Conservation (phyloP, 2,888 invertebrate genomes). For the Diadegma fenestrale region DNA sequence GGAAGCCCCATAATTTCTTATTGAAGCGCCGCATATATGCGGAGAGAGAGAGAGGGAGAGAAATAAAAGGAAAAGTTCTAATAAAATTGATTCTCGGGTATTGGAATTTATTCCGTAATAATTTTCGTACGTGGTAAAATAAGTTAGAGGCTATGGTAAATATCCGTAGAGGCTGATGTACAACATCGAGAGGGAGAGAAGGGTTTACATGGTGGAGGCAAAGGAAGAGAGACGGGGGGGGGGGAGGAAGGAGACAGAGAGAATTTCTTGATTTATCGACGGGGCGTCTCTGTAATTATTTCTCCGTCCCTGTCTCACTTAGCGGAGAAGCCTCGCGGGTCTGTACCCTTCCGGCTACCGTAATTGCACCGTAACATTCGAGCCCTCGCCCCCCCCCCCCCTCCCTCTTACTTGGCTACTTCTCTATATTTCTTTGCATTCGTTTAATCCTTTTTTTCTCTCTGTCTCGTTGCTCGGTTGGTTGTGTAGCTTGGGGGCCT, state of each 20-base stretch:
- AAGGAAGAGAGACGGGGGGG: conserved; percentile 32
- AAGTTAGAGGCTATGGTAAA: conserved; percentile 24
- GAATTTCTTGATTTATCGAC: conserved; percentile 83
- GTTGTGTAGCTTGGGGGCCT: conserved; percentile 73
- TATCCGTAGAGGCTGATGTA: conserved; percentile 1
- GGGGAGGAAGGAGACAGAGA: conserved; percentile 71
- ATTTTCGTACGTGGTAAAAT: conserved; percentile 17
- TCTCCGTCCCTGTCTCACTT: conserved; percentile 78
- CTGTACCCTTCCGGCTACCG: conserved; percentile 81
- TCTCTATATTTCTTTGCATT: conserved; percentile 15
- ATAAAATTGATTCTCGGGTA: conserved; percentile 1
- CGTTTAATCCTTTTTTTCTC: neutral
- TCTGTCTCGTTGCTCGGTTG: conserved; percentile 45
- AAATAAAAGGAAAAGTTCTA: neutral
- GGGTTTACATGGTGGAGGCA: neutral
- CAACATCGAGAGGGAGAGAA: neutral
- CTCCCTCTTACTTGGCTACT: neutral
- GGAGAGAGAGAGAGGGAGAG: neutral
- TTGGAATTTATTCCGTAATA: conserved; percentile 11
- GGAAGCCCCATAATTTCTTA: neutral
- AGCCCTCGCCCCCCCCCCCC: conserved; percentile 39
- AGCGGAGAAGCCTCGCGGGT: conserved; percentile 67
- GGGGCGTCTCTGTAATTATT: conserved; percentile 84
- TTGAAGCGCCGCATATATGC: neutral
- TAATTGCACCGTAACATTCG: conserved; percentile 74